Percentiles rank a stretch among this genome's conserved stretches.
Evolutionary conservation across 2,888 invertebrate genomes (phyloP).

Genomic region (Limenitis camilla): DNA sequence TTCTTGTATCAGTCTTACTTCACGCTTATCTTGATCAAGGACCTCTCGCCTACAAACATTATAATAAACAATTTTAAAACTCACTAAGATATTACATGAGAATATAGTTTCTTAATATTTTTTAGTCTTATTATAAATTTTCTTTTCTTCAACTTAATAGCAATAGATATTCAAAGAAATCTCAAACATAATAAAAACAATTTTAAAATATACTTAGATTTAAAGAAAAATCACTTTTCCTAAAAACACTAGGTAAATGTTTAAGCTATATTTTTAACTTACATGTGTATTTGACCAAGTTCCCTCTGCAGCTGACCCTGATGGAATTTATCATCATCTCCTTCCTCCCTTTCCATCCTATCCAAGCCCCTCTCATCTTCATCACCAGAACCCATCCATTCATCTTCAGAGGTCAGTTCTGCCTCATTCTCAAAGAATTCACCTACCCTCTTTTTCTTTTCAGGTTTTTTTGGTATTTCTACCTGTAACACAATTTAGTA

Average conservation of each 20-base stretch:
- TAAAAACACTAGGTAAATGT: too few species aligned
- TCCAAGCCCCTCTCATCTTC: slow-evolving; percentile 89
- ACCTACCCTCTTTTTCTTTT: slow-evolving; percentile 63
- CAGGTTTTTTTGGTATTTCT: slow-evolving; percentile 36
- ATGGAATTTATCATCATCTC: slow-evolving; percentile 88
- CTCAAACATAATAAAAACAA: too few species aligned
- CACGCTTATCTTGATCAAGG: slow-evolving; percentile 90
- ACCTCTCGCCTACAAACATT: slow-evolving; percentile 77
- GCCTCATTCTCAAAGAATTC: slow-evolving; percentile 94
- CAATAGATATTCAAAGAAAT: too few species aligned
- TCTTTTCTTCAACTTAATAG: too few species aligned
- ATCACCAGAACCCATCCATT: slow-evolving; percentile 88
- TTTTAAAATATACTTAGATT: too few species aligned
- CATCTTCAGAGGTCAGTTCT: slow-evolving; percentile 89
- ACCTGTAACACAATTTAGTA: slow-evolving; percentile 38
- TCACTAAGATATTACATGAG: too few species aligned
- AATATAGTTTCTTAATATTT: too few species aligned
- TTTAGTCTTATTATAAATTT: too few species aligned
- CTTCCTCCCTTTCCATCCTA: slow-evolving; percentile 86
- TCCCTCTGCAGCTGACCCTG: slow-evolving; percentile 84
- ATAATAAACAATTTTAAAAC: not conserved
- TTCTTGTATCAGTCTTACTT: slow-evolving; percentile 89
- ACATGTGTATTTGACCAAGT: slow-evolving; percentile 90
- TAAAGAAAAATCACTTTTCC: too few species aligned
- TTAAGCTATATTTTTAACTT: slow-evolving; percentile 38